These are phyloP conservation scores for Drosophila pallidifrons DNA, from an alignment of 1,140 invertebrate species.

Conservation along the genomic window DNA sequence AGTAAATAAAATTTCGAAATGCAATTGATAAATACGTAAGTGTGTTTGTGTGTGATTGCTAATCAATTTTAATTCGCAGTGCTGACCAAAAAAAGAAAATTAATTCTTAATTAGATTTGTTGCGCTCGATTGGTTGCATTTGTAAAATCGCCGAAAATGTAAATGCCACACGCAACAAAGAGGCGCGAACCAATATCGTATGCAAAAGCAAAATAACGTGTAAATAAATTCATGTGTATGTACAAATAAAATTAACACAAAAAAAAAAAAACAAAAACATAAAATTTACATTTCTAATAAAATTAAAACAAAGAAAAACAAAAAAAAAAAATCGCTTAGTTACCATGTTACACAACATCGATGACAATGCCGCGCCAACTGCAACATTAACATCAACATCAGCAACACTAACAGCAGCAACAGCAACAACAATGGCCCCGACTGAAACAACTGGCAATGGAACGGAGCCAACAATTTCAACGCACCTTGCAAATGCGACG, in stretches of 20 bases:
- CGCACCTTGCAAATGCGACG: slow-evolving; percentile 46
- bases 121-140: slow-evolving; percentile 16
- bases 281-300: slow-evolving; percentile 13
- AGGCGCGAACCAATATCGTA: slow-evolving; percentile 28
- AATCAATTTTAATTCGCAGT: slow-evolving; percentile 30
- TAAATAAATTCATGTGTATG: slow-evolving; percentile 32
- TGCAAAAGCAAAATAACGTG: slow-evolving; percentile 10
- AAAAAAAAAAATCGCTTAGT: slow-evolving; percentile 51
- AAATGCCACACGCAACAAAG: slow-evolving; percentile 28
- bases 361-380: slow-evolving; percentile 54
- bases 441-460: slow-evolving; percentile 54
- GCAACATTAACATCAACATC: slow-evolving; percentile 35
- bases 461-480: slow-evolving; percentile 57
- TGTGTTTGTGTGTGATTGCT: background rate
- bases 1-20: slow-evolving; percentile 12
- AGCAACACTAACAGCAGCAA: slow-evolving; percentile 20
- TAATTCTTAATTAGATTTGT: slow-evolving; percentile 38
- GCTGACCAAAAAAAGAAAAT: slow-evolving; percentile 26
- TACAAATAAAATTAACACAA: slow-evolving; percentile 5
- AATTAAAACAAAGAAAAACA: slow-evolving; percentile 38
- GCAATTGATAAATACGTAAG: slow-evolving; percentile 5
- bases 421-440: slow-evolving; percentile 39
- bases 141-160: slow-evolving; percentile 44
- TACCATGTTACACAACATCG: slow-evolving; percentile 73
- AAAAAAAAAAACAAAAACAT: background rate